A percentile compares a stretch with the other conserved stretches of the same genome.
phyloP scores from a whole-genome alignment of 2,797 vertebrate species.

The Macropus fuliginosus region DNA sequence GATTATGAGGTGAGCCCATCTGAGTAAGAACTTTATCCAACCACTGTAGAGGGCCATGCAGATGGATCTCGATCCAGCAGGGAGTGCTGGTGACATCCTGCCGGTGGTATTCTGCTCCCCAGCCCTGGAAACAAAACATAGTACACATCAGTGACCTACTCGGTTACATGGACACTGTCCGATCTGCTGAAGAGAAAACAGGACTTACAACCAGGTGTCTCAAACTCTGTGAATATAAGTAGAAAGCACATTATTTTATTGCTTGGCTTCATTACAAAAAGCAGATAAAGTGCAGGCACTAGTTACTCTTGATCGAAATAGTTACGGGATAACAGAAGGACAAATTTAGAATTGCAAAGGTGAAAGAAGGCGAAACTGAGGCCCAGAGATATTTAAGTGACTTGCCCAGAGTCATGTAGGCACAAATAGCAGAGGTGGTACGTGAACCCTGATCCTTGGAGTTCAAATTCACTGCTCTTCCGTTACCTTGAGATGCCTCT shows the following conservation, averaged over 20 bases:
- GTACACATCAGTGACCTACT: constrained; percentile 38
- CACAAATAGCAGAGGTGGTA: background rate
- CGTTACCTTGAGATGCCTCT: background rate
- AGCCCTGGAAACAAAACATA: constrained; percentile 90
- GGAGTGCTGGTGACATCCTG: constrained; percentile 99
- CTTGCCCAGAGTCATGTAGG: background rate
- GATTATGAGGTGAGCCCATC: constrained; percentile 99
- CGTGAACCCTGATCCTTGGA: background rate
- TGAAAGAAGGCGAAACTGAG: background rate
- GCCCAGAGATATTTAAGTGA: background rate
- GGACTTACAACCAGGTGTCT: background rate
- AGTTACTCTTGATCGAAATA: background rate
- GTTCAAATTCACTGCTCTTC: background rate
- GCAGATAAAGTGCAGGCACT: background rate
- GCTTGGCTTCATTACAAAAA: background rate
- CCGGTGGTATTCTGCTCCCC: constrained; percentile 99
- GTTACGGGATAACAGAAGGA: background rate
- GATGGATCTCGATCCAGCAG: constrained; percentile 99
- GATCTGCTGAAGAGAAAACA: background rate
- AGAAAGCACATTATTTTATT: background rate
- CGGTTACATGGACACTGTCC: fast-evolving
- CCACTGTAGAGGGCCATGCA: constrained; percentile 99
- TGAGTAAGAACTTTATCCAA: constrained; percentile 99
- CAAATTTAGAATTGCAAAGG: background rate
- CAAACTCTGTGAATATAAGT: background rate